A percentile compares a stretch with the other conserved stretches of the same genome.
Conservation (phyloP, 2,888 invertebrate species). For the Cataglyphis livida region DNA sequence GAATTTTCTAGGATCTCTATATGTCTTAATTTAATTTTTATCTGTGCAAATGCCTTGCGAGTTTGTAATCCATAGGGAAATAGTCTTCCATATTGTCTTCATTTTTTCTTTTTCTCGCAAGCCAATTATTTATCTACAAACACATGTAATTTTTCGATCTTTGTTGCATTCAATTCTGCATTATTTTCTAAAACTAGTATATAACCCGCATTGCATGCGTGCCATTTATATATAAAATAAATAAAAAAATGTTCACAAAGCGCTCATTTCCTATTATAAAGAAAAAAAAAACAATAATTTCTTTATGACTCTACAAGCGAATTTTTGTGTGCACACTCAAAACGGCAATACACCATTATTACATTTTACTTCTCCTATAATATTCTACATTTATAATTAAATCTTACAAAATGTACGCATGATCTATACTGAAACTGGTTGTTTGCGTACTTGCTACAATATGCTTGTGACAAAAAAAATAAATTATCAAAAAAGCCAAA, state of each 20-base stretch:
- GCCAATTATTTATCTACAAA: constrained; percentile 17
- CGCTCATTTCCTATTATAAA: background rate
- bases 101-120: background rate
- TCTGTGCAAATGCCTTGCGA: constrained; percentile 41
- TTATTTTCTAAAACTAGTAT: background rate
- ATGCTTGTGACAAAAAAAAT: background rate
- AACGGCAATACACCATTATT: background rate
- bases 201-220: background rate
- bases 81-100: constrained; percentile 21
- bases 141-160: background rate
- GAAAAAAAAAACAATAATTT: too few relatives aligned
- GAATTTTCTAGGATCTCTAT: constrained; percentile 23
- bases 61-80: constrained; percentile 63
- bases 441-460: background rate
- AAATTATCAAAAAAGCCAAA: constrained; percentile 1
- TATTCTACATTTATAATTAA: background rate
- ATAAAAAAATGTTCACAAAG: background rate
- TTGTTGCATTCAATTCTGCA: background rate
- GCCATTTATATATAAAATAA: background rate
- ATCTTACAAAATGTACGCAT: background rate
- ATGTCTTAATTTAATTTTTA: constrained; percentile 67
- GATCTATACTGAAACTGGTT: background rate
- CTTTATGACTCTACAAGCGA: background rate
- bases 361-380: background rate
- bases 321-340: background rate